Conservation (phyloP, 2,888 invertebrate genomes). For the Hemithea aestivaria region DNA sequence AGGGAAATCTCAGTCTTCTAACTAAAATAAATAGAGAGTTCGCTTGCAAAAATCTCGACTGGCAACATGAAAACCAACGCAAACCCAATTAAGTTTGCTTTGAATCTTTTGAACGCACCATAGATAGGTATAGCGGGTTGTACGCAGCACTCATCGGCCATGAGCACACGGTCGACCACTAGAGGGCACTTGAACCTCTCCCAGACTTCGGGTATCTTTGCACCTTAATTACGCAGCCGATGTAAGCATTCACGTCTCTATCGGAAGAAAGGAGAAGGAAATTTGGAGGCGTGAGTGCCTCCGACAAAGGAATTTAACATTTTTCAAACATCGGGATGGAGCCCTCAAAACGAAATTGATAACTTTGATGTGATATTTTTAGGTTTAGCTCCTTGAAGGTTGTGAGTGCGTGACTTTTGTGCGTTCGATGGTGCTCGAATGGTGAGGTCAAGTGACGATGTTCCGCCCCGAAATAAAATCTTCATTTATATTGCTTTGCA, state of each 20-base stretch:
- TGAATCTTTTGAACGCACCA: slow-evolving; percentile 67
- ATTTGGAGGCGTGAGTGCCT: slow-evolving; percentile 43
- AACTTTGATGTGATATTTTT: slow-evolving; percentile 47
- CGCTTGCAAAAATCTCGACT: slow-evolving; percentile 32
- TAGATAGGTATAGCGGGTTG: slow-evolving; percentile 55
- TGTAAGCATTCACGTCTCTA: slow-evolving; percentile 26
- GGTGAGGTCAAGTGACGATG: too few species aligned
- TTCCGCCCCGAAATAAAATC: too few species aligned
- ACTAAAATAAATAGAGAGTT: slow-evolving; percentile 14
- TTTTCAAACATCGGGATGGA: slow-evolving; percentile 44
- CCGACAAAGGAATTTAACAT: slow-evolving; percentile 43
- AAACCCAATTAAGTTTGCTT: slow-evolving; percentile 65
- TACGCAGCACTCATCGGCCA: slow-evolving; percentile 68
- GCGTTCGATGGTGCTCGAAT: slow-evolving; percentile 1
- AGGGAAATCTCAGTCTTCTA: slow-evolving; percentile 5
- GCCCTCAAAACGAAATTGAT: slow-evolving; percentile 45
- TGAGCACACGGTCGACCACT: slow-evolving; percentile 67
- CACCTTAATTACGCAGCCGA: slow-evolving; percentile 68
- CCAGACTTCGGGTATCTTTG: slow-evolving; percentile 75
- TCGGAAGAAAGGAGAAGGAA: slow-evolving; percentile 49
- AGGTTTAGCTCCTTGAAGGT: slow-evolving; percentile 18
- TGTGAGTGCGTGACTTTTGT: slow-evolving; percentile 9
- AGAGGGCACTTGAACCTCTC: slow-evolving; percentile 62
- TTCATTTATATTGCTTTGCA: too few species aligned
- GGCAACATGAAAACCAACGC: slow-evolving; percentile 36